Conservation (phyloP, 2,113 vertebrate genomes). For the Paraplagusia blochii region DNA sequence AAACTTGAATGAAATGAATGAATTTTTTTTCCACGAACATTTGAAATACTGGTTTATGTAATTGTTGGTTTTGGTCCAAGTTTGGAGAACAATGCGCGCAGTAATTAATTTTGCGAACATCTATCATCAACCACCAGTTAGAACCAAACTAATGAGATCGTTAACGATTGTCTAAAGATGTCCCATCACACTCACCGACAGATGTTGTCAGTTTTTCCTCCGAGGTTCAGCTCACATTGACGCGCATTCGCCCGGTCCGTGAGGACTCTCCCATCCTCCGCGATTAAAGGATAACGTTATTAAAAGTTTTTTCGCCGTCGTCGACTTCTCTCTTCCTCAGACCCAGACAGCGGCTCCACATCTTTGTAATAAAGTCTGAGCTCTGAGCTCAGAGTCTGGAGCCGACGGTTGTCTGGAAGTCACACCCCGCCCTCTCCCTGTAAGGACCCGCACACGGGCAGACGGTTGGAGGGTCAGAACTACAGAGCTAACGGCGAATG, state of each 20-base stretch:
- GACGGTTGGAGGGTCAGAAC: too few relatives aligned
- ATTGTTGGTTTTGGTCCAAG: too few relatives aligned
- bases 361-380: constrained; percentile 37
- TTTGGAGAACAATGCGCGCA: too few relatives aligned
- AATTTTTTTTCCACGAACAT: too few relatives aligned
- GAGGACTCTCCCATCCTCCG: background rate
- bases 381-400: constrained; percentile 23
- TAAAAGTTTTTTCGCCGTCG: background rate
- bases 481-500: too few relatives aligned
- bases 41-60: too few relatives aligned
- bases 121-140: too few relatives aligned
- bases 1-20: too few relatives aligned
- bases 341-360: constrained; percentile 29
- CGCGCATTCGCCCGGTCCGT: constrained; percentile 7
- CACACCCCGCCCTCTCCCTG: constrained; percentile 31
- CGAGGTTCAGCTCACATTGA: background rate
- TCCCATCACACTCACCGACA: constrained; percentile 12
- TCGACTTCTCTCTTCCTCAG: background rate
- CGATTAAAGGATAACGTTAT: background rate
- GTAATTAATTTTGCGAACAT: too few relatives aligned
- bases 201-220: constrained; percentile 13
- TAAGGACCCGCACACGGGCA: background rate
- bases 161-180: too few relatives aligned
- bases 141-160: too few relatives aligned
- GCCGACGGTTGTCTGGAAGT: constrained; percentile 41